These are phyloP conservation scores for Drosophila sp. DNA, from an alignment of 1,140 invertebrate species.

Conservation along the genomic window DNA sequence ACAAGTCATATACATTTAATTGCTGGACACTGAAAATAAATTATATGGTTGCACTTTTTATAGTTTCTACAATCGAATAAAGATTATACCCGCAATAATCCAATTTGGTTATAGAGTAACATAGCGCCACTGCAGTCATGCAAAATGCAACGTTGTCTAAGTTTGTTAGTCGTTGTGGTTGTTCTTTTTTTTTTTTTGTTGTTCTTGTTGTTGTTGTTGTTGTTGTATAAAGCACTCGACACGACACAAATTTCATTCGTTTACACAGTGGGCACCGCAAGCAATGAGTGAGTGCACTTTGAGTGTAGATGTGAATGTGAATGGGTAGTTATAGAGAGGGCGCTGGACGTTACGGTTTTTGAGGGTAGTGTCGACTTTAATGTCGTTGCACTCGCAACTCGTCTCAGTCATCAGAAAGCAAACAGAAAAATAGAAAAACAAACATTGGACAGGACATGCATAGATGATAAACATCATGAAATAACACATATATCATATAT, in stretches of 20 bases:
- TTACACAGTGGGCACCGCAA: slow-evolving; percentile 47
- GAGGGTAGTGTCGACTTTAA: slow-evolving; percentile 24
- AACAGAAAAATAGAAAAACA: slow-evolving; percentile 39
- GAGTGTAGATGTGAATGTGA: slow-evolving; percentile 10
- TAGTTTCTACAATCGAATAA: slow-evolving; percentile 3
- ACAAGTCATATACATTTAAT: background rate
- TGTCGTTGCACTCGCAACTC: slow-evolving; percentile 74
- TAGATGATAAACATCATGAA: slow-evolving; percentile 38
- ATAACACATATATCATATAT: slow-evolving; percentile 22
- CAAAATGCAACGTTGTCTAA: slow-evolving; percentile 52
- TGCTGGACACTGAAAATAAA: background rate
- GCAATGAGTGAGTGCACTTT: slow-evolving; percentile 23
- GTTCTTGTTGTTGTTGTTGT: slow-evolving; percentile 19
- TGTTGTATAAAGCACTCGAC: slow-evolving; percentile 48
- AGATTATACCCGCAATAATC: slow-evolving; percentile 8
- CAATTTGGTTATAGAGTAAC: slow-evolving; percentile 31
- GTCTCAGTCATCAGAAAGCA: slow-evolving; percentile 12
- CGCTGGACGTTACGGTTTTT: background rate
- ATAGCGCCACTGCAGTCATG: slow-evolving; percentile 34
- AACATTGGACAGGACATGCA: slow-evolving; percentile 37
- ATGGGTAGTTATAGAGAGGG: background rate
- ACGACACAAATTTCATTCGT: slow-evolving; percentile 61
- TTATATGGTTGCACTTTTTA: background rate
- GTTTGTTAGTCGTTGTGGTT: slow-evolving; percentile 26
- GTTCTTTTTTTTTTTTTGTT: too few species aligned